These are phyloP conservation scores for Leucania comma DNA, from an alignment of 2,888 invertebrate genomes.

Conservation along the genomic window DNA sequence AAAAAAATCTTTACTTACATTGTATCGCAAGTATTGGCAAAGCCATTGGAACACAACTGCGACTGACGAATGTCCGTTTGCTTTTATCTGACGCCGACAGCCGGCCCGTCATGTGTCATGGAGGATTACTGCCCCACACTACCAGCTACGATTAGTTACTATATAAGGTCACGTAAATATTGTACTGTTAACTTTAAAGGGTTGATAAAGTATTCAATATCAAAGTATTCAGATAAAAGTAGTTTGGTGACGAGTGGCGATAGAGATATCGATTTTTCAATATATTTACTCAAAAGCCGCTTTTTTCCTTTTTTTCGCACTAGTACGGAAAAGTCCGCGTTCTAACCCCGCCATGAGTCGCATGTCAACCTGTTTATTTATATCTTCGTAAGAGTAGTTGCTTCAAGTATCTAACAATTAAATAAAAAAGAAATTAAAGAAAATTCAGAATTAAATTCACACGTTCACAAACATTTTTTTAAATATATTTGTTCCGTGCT, in stretches of 20 bases:
- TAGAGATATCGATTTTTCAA: neutral
- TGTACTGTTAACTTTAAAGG: neutral
- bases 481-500: too few species aligned
- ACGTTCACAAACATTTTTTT: too few species aligned
- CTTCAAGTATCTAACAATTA: too few species aligned
- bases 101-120: slow-evolving; percentile 66
- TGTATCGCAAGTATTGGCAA: slow-evolving; percentile 34
- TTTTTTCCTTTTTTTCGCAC: too few species aligned
- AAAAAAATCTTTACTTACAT: neutral
- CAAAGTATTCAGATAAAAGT: neutral
- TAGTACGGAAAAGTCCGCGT: too few species aligned
- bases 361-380: too few species aligned
- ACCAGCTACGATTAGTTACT: slow-evolving; percentile 22
- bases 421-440: too few species aligned
- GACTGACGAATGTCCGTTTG: slow-evolving; percentile 54
- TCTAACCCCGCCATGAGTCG: too few species aligned
- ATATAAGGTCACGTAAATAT: neutral
- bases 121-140: slow-evolving; percentile 57
- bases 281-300: too few species aligned
- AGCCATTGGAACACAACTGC: slow-evolving; percentile 27
- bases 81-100: slow-evolving; percentile 69
- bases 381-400: too few species aligned
- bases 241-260: neutral
- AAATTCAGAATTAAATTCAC: too few species aligned
- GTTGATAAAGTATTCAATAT: slow-evolving; percentile 11